Evolutionary conservation across 2,888 invertebrate genomes (phyloP), one percentile per base, ranked within the genome.

Genomic region (Nematopogon swammerdamellus): DNA sequence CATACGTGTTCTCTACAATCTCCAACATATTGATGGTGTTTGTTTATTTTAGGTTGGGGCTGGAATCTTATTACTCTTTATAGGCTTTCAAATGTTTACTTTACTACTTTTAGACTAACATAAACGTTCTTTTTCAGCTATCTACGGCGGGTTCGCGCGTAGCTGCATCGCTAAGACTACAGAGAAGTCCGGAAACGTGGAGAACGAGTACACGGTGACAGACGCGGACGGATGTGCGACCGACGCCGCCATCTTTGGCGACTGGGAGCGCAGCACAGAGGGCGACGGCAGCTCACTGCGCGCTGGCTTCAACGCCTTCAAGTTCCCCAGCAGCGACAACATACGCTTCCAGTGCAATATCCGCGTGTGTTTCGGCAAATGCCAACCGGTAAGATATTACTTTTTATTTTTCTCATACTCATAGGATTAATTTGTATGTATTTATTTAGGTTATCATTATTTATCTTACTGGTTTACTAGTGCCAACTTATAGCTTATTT

Each of bases 341-440:
- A 93, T 95, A 60, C 80, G 92, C 70, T 95, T 96, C 91, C 95
- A 95, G 70, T 95, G 95, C 69, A 95, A 95, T 68, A 94, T 95
- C 60, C 84, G 95, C 53, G 95, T 96, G 10, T 95, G 95, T 82
- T 95, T 95, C 64, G 95, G 95, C 67, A 91, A 88, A 75, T 96
- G 95, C 68, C 95, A 95, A 82, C 95, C 95, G 60, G 95, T 91
- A 76, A 84, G 87, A 72, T n/a, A 46, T 48, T 19, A 14, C 5
- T 20, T 16, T 17, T 43, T 25, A 4, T 25, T 25, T n/a, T n/a
- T n/a, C n/a, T n/a, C n/a, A n/a, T n/a, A 17, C 20, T 3, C 2
- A 29, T 30, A 36, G n/a, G n/a, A n/a, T n/a, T n/a, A n/a, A n/a
- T n/a, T n/a, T n/a, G n/a, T n/a, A n/a, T n/a, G n/a, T n/a, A n/a